Base-by-base conservation (phyloP, 1,140 invertebrate genomes). In the Macrobrachium nipponense region DNA sequence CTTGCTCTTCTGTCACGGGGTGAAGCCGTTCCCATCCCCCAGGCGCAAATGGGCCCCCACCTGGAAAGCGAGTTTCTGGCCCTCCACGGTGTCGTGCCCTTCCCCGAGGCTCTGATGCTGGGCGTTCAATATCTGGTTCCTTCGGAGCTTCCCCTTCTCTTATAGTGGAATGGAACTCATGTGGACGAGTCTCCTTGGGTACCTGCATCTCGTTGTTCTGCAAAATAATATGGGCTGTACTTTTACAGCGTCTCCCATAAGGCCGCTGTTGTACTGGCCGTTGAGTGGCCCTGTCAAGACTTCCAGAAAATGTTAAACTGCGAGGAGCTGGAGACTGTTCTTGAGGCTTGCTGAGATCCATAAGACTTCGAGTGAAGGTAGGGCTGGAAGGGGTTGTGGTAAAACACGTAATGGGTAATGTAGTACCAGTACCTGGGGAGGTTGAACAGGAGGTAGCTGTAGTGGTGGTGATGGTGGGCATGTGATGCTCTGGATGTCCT, bases 171-270 rank as follows among this genome's bases (percentile, higher is more conserved):
- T 88, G 87, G 23, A 88, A 86, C 62, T 88, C 87, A 58, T 88
- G 83, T 3, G 87, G 84, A 20, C 87, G 83, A 60, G 78, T 17
- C 7, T 64, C 73, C 62, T 20, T 44, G 17, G 82, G 20, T 43
- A n/a, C 60, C 51, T 59, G 73, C 15, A 43, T 27, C 11, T 86
- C 72, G 80, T 90, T 89, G 78, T 89, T 90, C 60, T 89, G 86
- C 10, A 91, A 82, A 12, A 94, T 92, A 62, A 95, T 95, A 89
- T 93, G 95, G 89, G 94, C 95, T 0, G 94, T 95, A 90, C 94
- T 95, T 72, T 92, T 93, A 86, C 94, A 95, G 7, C 91, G 89
- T 8, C 92, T 90, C 61, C 91, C 91, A 73, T 90, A 91, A 0
- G 91, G 91, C n/a, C 92, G 91, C 0, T 91, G 87, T 0, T 78